phyloP scores from a whole-genome alignment of 2,888 invertebrate genomes.

The Meandrusa payeni region DNA sequence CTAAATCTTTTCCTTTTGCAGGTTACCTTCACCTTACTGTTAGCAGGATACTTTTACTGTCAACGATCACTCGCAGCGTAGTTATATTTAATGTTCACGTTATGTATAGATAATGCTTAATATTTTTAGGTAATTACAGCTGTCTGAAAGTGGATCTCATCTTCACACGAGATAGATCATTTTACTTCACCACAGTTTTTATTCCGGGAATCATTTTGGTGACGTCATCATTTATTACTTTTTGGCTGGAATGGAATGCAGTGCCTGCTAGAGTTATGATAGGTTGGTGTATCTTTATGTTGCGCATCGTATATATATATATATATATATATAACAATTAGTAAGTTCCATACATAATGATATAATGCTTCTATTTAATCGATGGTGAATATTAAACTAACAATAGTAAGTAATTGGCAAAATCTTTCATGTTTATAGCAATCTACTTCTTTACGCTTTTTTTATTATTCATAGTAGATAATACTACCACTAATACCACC shows the following conservation, averaged over 20 bases:
- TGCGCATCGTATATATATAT: slow-evolving; percentile 29
- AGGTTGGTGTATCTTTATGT: slow-evolving; percentile 83
- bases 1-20: slow-evolving; percentile 55
- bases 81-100: slow-evolving; percentile 38
- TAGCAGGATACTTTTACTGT: slow-evolving; percentile 39
- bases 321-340: too few relatives aligned
- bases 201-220: slow-evolving; percentile 98
- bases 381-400: not conserved
- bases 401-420: not conserved
- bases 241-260: slow-evolving; percentile 98
- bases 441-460: too few relatives aligned
- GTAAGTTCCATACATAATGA: too few relatives aligned
- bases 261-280: slow-evolving; percentile 98
- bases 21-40: slow-evolving; percentile 53
- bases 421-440: too few relatives aligned
- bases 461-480: too few relatives aligned
- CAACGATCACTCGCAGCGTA: slow-evolving; percentile 40
- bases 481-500: too few relatives aligned
- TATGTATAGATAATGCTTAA: slow-evolving; percentile 70
- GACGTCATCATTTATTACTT: slow-evolving; percentile 97
- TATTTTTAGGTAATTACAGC: slow-evolving; percentile 94
- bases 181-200: slow-evolving; percentile 98
- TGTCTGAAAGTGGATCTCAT: slow-evolving; percentile 96
- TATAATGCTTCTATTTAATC: too few relatives aligned
- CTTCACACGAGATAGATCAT: slow-evolving; percentile 96